Conservation (phyloP, 2,888 invertebrate genomes). For the Siphlonurus alternatus region DNA sequence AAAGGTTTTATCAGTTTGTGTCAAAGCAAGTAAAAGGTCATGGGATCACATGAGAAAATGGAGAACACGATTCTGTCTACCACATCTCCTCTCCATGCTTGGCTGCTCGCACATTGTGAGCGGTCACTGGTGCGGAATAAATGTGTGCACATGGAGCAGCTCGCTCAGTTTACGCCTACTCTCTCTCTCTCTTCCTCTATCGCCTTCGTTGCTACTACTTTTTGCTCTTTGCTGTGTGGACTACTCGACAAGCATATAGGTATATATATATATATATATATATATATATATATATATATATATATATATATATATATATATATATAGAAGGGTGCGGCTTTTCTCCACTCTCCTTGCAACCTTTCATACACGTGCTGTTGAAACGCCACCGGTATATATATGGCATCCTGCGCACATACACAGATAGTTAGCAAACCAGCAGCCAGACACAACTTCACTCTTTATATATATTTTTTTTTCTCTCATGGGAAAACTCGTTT, state of each 20-base stretch:
- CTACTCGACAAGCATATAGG: neutral
- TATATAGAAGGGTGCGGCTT: no score
- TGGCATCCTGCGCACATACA: neutral
- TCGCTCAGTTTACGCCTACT: neutral
- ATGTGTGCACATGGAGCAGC: neutral
- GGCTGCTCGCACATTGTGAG: no score
- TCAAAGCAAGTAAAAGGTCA: no score
- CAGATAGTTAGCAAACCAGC: neutral
- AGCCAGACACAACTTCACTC: neutral
- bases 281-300: constrained; percentile 3
- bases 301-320: constrained; percentile 5
- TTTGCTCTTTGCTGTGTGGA: neutral
- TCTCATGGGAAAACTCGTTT: neutral
- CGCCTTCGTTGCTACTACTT: neutral
- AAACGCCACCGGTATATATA: no score
- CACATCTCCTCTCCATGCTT: no score
- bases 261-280: constrained; percentile 1
- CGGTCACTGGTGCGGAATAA: neutral
- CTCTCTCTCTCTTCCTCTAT: neutral
- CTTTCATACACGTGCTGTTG: no score
- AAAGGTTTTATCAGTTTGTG: no score
- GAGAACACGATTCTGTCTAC: no score
- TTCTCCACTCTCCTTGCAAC: no score
- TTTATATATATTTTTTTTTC: neutral
- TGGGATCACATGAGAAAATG: no score